These are phyloP conservation scores for Eucriotettix oculatus DNA, from an alignment of 2,888 invertebrate genomes.

Conservation along the genomic window DNA sequence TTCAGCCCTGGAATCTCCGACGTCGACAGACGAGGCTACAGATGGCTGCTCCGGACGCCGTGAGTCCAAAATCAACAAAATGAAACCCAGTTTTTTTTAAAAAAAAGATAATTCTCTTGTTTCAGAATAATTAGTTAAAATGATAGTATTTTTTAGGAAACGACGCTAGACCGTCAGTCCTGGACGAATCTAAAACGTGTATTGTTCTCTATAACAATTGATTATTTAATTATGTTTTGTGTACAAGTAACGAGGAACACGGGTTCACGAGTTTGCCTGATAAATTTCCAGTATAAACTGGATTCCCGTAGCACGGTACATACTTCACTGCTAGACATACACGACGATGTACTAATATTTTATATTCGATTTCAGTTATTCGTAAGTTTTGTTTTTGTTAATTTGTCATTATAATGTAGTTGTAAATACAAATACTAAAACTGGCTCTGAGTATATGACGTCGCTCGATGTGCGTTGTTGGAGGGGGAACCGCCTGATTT, in stretches of 20 bases:
- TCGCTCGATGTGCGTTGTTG: background rate
- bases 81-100: background rate
- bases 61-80: constrained; percentile 10
- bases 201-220: background rate
- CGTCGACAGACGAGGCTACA: background rate
- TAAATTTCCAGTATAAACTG: too few relatives aligned
- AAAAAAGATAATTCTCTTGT: background rate
- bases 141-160: background rate
- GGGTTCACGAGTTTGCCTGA: too few relatives aligned
- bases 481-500: background rate
- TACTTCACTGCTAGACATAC: background rate
- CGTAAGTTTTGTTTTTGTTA: background rate
- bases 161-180: background rate
- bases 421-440: background rate
- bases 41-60: constrained; percentile 5
- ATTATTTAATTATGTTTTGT: background rate
- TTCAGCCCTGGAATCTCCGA: constrained; percentile 3
- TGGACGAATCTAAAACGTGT: background rate
- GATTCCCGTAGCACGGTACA: too few relatives aligned
- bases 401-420: background rate
- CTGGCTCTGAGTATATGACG: background rate
- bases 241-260: too few relatives aligned
- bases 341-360: background rate
- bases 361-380: background rate
- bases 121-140: background rate